phyloP scores from a whole-genome alignment of 1,140 invertebrate genomes.

The Zophobas morio region DNA sequence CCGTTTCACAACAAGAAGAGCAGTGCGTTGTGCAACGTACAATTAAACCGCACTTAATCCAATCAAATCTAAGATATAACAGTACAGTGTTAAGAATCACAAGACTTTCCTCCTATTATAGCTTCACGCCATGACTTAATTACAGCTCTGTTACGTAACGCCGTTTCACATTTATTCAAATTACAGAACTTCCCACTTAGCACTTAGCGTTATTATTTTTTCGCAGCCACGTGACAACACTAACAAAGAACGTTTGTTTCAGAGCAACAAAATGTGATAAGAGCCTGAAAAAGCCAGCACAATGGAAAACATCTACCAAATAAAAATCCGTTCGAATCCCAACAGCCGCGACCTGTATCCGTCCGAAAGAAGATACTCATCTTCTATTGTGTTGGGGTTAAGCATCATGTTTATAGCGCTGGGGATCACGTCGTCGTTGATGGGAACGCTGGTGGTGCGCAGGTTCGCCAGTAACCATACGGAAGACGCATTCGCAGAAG shows the following conservation, averaged over 20 bases:
- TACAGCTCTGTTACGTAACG: slow-evolving; percentile 18
- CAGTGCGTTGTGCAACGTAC: slow-evolving; percentile 12
- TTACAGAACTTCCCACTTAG: slow-evolving; percentile 10
- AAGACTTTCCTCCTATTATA: slow-evolving; percentile 35
- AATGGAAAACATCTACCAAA: slow-evolving; percentile 78
- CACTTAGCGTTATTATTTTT: too few species aligned
- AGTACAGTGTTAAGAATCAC: slow-evolving; percentile 4
- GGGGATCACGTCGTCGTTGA: slow-evolving; percentile 70
- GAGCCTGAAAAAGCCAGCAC: slow-evolving; percentile 52
- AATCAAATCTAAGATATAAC: slow-evolving; percentile 30
- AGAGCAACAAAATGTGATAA: slow-evolving; percentile 29
- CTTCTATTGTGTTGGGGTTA: slow-evolving; percentile 76
- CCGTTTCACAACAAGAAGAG: not conserved
- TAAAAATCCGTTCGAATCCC: slow-evolving; percentile 75
- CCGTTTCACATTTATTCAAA: slow-evolving; percentile 31
- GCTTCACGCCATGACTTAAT: slow-evolving; percentile 28
- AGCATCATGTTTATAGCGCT: slow-evolving; percentile 74
- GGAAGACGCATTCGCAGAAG: not conserved
- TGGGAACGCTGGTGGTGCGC: slow-evolving; percentile 58
- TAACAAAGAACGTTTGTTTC: slow-evolving; percentile 4
- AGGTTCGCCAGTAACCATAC: slow-evolving; percentile 47
- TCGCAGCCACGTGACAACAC: slow-evolving; percentile 9
- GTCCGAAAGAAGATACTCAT: slow-evolving; percentile 77
- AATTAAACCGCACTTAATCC: slow-evolving; percentile 30
- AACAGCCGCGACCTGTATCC: slow-evolving; percentile 72